Conservation (phyloP, 2,113 vertebrate species). For the Lasiurus cinereus region DNA sequence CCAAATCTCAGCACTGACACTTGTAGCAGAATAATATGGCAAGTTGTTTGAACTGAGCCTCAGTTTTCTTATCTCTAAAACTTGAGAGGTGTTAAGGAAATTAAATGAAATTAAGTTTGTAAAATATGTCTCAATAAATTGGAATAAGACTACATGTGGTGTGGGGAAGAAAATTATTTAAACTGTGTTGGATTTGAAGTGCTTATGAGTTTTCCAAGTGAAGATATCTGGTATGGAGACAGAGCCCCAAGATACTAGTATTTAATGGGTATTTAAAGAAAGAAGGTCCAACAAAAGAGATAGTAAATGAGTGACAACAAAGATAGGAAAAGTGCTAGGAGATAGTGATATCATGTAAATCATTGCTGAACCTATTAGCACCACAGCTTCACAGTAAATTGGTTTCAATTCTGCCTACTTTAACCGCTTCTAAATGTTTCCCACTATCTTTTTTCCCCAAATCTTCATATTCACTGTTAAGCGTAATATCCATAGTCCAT, state of each 20-base stretch:
- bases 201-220: neutral
- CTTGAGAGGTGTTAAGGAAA: neutral
- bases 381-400: neutral
- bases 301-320: conserved; percentile 1
- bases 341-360: neutral
- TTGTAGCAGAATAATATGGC: neutral
- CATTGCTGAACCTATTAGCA: neutral
- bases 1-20: neutral
- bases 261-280: neutral
- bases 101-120: conserved; percentile 37
- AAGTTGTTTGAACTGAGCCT: neutral
- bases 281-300: neutral
- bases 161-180: neutral
- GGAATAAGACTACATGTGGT: neutral
- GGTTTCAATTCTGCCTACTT: neutral
- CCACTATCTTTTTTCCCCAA: neutral
- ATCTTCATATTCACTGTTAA: neutral
- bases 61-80: neutral
- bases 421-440: neutral
- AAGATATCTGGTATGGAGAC: neutral
- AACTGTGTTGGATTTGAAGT: neutral
- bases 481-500: neutral
- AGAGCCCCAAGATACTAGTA: neutral
- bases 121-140: neutral
- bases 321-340: neutral